Evolutionary conservation across 2,888 invertebrate species (phyloP).

Genomic region (Osedax fenrisi): DNA sequence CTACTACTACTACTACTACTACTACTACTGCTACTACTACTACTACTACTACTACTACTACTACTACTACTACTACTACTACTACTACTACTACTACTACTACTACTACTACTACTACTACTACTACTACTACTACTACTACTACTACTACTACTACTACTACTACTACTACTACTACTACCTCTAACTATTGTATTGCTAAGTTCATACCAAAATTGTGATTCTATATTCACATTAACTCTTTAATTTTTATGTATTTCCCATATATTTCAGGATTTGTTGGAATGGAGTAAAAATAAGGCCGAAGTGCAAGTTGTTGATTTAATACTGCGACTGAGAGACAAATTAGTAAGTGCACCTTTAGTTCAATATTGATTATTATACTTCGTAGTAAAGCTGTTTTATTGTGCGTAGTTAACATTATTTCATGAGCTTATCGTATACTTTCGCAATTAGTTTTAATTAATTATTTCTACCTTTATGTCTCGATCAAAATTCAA

Average conservation of each 20-base stretch:
- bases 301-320: constrained; percentile 95
- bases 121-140: no score
- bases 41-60: constrained; percentile 17
- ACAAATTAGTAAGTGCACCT: constrained; percentile 64
- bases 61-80: constrained; percentile 13
- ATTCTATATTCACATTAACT: no score
- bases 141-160: no score
- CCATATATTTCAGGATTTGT: constrained; percentile 67
- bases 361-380: neutral
- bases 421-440: no score
- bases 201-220: no score
- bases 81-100: constrained; percentile 17
- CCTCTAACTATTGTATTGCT: no score
- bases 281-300: constrained; percentile 77
- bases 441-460: no score
- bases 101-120: no score
- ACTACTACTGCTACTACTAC: constrained; percentile 6
- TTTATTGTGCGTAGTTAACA: no score
- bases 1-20: neutral
- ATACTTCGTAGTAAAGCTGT: neutral
- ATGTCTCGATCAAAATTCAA: no score
- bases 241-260: neutral
- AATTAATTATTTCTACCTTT: no score
- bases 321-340: constrained; percentile 79
- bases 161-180: no score